These are phyloP conservation scores for Aphaenogaster ashmeadi DNA, from an alignment of 1,140 invertebrate genomes.

Conservation along the genomic window DNA sequence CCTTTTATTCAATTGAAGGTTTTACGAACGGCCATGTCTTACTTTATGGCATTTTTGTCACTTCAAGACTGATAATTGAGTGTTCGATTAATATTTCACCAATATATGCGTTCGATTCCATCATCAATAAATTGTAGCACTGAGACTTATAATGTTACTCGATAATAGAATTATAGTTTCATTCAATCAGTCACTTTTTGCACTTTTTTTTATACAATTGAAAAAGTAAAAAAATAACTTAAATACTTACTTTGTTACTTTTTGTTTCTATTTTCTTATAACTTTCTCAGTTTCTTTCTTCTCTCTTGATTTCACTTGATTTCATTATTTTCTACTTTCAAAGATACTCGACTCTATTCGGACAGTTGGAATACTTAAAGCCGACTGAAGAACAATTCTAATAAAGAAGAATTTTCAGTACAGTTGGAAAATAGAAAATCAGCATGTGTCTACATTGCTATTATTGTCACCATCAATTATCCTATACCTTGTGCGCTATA, in stretches of 20 bases:
- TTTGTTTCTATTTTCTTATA: no score
- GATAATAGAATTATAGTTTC: background rate
- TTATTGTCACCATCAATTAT: background rate
- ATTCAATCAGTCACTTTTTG: background rate
- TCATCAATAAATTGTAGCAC: background rate
- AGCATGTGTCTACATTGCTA: background rate
- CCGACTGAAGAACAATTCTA: no score
- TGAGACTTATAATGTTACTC: background rate
- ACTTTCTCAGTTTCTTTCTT: no score
- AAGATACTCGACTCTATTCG: no score
- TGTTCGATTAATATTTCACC: background rate
- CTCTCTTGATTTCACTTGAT: no score
- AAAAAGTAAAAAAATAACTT: no score
- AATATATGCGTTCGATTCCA: background rate
- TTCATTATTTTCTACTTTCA: no score
- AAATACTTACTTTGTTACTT: no score
- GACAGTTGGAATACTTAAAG: no score
- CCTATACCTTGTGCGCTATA: background rate
- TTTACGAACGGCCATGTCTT: conserved; percentile 19
- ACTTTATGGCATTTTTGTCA: conserved; percentile 33
- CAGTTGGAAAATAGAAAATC: no score
- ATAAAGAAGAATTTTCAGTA: no score
- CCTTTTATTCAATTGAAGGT: conserved; percentile 19
- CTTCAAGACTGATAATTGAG: conserved; percentile 9
- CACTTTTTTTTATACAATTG: background rate